These are phyloP conservation scores for Lepidostoma basale DNA, from an alignment of 1,140 invertebrate genomes.

Conservation along the genomic window DNA sequence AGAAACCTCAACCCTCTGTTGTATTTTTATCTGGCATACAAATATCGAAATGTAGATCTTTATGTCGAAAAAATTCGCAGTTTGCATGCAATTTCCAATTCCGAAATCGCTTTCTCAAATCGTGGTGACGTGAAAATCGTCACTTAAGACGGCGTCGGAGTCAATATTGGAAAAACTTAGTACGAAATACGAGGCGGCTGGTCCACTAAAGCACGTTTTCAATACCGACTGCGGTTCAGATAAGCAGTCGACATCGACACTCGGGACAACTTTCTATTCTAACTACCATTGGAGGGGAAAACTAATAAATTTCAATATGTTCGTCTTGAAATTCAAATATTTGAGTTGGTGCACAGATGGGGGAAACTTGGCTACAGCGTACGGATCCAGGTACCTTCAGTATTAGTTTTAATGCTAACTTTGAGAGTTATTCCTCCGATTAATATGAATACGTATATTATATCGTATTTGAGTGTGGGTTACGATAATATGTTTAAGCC, in stretches of 20 bases:
- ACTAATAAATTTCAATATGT: slow-evolving; percentile 41
- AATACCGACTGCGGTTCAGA: slow-evolving; percentile 32
- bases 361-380: background rate
- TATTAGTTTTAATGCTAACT: background rate
- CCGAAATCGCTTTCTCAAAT: background rate
- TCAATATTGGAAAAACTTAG: background rate
- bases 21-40: no score
- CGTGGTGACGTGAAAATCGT: slow-evolving; percentile 4
- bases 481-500: no score
- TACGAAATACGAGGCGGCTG: background rate
- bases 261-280: slow-evolving; percentile 6
- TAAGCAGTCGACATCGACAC: slow-evolving; percentile 17
- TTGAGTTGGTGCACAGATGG: slow-evolving; percentile 29
- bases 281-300: background rate
- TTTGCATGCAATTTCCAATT: background rate
- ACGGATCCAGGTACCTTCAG: background rate
- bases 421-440: no score
- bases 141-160: background rate
- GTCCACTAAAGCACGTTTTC: slow-evolving; percentile 39
- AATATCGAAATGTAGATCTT: no score
- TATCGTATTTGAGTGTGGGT: no score
- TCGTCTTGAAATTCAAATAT: slow-evolving; percentile 32
- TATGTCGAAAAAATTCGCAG: no score
- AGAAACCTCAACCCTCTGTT: no score
- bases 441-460: background rate